Base-by-base conservation (phyloP, 2,797 vertebrate genomes). In the Pampus argenteus region DNA sequence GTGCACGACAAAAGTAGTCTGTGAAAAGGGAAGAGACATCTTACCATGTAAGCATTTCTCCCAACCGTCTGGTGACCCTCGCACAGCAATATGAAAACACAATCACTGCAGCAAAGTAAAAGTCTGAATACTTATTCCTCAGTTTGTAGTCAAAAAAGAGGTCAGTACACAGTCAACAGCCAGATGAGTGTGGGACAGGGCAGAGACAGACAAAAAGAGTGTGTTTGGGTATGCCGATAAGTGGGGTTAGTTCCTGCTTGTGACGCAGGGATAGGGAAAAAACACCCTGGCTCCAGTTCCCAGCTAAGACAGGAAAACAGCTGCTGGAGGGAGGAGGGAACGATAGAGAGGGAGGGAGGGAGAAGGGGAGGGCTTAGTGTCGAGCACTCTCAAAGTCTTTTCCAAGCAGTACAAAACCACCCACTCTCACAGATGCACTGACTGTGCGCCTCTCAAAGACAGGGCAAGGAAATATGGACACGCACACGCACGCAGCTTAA, bases 251-350 rank as follows among this genome's bases (percentile, higher is more conserved):
- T 88, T 91, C 84, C 86, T 88, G 86, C 79, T 81, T 59, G 75
- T 88, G 92, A 86, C 82, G 78, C 20, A 17, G 61, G 61, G 79
- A 85, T 69, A 65, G 48, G 79, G 67, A 28, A 68, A 65, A 71
- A 74, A 80, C 60, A 82, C 67, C 55, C 61, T 80, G 83, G 83
- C 86, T 85, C 58, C 80, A 79, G 80, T 82, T 88, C 78, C 77
- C 76, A 84, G 88, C 82, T 48, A 66, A 76, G 84, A 80, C 83
- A 89, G 87, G 85, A 91, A 90, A 92, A 90, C 88, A 92, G 89
- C 88, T 84, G 90, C 83, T 85, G 58, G 58, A 83, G 73, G 74
- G 85, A 76, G 62, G 61, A 56, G 50, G 61, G 50, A 66, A 20
- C 20, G 29, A 51, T 38, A 64, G 18, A 26, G 66, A 49, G 48